Conservation (phyloP, 2,888 invertebrate species). For the Lasioglossum marginatum region DNA sequence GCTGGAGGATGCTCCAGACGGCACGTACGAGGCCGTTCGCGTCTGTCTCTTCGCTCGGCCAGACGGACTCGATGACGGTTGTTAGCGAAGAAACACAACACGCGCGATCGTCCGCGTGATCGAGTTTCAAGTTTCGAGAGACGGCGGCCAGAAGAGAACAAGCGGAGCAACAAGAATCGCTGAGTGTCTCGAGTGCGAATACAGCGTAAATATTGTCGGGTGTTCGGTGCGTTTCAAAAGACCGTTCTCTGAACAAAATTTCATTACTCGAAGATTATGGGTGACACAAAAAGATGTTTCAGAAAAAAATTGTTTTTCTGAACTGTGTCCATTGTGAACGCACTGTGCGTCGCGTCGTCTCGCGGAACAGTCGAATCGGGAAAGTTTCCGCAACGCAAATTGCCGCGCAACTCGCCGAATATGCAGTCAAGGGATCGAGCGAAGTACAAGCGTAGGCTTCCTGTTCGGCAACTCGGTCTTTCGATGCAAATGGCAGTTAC, state of each 20-base stretch:
- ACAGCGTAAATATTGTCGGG: neutral
- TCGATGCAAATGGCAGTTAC: neutral
- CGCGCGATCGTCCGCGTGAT: conserved; percentile 56
- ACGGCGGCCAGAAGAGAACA: neutral
- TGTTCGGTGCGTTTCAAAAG: neutral
- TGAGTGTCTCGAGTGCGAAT: neutral
- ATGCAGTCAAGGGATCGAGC: neutral
- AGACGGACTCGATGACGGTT: conserved; percentile 65
- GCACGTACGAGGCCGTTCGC: conserved; percentile 62
- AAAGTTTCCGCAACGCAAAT: neutral
- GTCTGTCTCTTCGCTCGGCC: conserved; percentile 59
- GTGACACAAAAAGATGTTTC: neutral
- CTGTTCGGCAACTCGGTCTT: conserved; percentile 1
- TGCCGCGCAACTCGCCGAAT: neutral
- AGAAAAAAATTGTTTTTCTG: neutral
- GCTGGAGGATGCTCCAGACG: conserved; percentile 61
- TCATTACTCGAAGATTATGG: neutral
- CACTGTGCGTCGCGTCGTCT: neutral
- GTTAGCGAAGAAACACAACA: conserved; percentile 50
- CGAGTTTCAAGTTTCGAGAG: conserved; percentile 31
- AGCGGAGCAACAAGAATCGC: neutral
- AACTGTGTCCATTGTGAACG: neutral
- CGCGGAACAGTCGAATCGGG: neutral
- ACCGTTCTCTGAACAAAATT: neutral
- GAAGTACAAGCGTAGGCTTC: neutral